Evolutionary conservation across 2,113 vertebrate genomes (phyloP).

Genomic region (Eurystomus gularis): DNA sequence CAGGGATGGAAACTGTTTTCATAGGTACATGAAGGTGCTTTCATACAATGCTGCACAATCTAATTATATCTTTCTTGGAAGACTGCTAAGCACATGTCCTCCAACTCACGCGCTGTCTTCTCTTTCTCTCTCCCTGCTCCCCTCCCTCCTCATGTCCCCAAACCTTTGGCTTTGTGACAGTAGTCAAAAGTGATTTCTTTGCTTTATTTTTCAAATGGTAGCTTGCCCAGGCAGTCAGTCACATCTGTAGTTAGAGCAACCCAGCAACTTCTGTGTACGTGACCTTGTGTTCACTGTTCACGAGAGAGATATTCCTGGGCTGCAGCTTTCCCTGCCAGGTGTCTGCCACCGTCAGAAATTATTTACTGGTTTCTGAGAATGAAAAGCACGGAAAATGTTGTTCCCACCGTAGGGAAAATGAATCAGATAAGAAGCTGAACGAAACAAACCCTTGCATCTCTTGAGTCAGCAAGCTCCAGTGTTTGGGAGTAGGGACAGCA

Average conservation of each 20-base stretch:
- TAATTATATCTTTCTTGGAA: constrained; percentile 55
- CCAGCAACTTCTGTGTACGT: background rate
- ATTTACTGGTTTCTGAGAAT: background rate
- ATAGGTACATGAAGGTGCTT: background rate
- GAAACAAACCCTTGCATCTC: background rate
- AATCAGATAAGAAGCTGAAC: background rate
- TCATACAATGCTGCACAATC: background rate
- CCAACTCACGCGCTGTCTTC: background rate
- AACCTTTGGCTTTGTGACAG: background rate
- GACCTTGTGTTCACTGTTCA: background rate
- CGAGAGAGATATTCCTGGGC: background rate
- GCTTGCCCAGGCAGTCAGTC: background rate
- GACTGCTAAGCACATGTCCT: background rate
- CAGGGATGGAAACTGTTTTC: background rate
- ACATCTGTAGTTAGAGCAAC: background rate
- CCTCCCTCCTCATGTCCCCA: background rate
- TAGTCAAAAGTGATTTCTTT: background rate
- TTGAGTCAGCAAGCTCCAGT: background rate
- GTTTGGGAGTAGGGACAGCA: accelerated
- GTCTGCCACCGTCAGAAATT: background rate
- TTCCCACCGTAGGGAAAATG: background rate
- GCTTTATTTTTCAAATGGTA: background rate
- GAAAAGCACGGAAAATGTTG: background rate
- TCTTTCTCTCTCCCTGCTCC: background rate
- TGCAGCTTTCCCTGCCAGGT: background rate